Conservation (phyloP, 2,888 invertebrate genomes). For the Hemaris fuciformis region DNA sequence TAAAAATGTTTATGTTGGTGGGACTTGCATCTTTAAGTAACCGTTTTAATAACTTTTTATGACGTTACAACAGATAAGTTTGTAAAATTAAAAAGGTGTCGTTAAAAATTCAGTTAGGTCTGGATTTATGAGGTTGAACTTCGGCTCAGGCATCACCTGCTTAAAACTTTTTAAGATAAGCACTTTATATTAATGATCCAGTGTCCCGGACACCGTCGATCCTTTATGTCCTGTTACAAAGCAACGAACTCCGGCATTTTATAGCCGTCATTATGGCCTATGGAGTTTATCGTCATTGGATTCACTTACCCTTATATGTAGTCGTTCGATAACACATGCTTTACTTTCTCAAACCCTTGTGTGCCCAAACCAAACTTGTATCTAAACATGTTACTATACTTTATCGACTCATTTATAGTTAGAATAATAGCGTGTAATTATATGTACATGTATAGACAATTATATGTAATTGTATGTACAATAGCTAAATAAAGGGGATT, state of each 20-base stretch:
- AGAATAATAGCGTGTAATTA: no score
- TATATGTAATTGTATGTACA: neutral
- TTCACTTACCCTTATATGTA: slow-evolving; percentile 26
- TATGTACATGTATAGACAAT: no score
- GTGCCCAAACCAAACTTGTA: neutral
- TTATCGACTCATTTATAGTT: neutral
- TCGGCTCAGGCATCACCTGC: slow-evolving; percentile 16
- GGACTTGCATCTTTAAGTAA: neutral
- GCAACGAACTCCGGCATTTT: slow-evolving; percentile 29
- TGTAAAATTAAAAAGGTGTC: slow-evolving; percentile 18
- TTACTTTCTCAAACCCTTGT: slow-evolving; percentile 15
- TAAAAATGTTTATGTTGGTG: neutral
- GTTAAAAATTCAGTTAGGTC: slow-evolving; percentile 22
- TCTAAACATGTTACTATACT: neutral
- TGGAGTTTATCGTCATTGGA: slow-evolving; percentile 37
- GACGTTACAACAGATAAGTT: slow-evolving; percentile 19
- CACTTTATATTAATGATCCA: slow-evolving; percentile 19
- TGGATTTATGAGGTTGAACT: slow-evolving; percentile 22
- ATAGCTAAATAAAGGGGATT: neutral
- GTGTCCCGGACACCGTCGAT: slow-evolving; percentile 24
- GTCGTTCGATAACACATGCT: slow-evolving; percentile 15
- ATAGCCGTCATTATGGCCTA: slow-evolving; percentile 29
- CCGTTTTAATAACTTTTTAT: slow-evolving; percentile 16
- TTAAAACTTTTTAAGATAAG: slow-evolving; percentile 16
- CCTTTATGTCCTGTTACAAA: slow-evolving; percentile 35